Evolutionary conservation across 2,797 vertebrate genomes (phyloP), one percentile per base, ranked within the genome.

Genomic region (Gadopsis bispinosus): DNA sequence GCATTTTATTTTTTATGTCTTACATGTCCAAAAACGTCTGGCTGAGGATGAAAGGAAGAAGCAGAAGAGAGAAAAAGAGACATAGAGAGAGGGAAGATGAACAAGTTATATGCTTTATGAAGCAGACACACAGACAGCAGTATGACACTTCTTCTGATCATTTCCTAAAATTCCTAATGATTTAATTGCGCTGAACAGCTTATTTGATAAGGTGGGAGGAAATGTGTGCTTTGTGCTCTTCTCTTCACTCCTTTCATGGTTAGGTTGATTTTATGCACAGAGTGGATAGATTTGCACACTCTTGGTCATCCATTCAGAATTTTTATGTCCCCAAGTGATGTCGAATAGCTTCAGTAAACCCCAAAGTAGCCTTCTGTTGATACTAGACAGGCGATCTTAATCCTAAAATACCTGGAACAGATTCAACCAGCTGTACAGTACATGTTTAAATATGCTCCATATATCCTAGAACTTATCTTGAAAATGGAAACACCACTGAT

Each of bases 1-100:
- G 91, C 86, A 86, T 80, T 89, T 58, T 91, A 88, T 58, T 83
- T 91, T 87, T 90, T 70, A 88, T 88, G 82, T 92, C 90, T 91
- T 91, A 94, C 89, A 95, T 92, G 86, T 94, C 88, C 90, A 94
- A 93, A 94, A 93, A 90, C 66, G 74, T 91, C 92, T 96, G 95
- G 94, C 94, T 62, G 58, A 70, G 53, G 91, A 96, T 95, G 70
- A 96, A 95, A 90, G 92, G 61, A 75, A 84, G 78, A 74, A 85
- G 66, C 29, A 81, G 81, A 77, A 75, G 60, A 81, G 53, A 73
- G 66, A 83, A 79, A 84, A 83, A 87, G 59, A 81, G 43, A 79
- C 59, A 80, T 43, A 76, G 58, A 75, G 55, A 41, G 47, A 77
- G 75, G 75, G 74, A 79, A 76, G 83, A 88, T 80, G 83, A 86